A percentile compares a stretch with the other conserved stretches of the same genome.
phyloP scores from a whole-genome alignment of 2,113 vertebrate genomes.

The Bucco capensis region DNA sequence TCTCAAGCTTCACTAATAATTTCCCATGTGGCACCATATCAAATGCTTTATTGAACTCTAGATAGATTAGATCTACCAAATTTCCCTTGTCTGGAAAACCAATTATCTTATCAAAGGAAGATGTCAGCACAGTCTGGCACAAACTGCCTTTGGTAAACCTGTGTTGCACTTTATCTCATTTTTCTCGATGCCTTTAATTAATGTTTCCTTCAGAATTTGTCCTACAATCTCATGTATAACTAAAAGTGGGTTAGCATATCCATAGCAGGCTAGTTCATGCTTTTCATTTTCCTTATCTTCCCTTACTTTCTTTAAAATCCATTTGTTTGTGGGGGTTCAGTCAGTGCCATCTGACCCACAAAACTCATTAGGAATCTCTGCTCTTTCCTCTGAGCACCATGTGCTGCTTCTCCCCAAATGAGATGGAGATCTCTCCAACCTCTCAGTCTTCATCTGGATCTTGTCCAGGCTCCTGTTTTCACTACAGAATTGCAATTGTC shows the following conservation, averaged over 20 bases:
- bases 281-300: not conserved
- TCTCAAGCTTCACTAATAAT: conserved; percentile 42
- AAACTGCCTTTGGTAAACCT: conserved; percentile 61
- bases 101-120: conserved; percentile 68
- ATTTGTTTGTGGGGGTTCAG: not conserved
- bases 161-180: conserved; percentile 51
- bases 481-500: too few species aligned
- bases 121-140: conserved; percentile 54
- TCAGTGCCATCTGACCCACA: not conserved
- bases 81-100: conserved; percentile 64
- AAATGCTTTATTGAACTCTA: conserved; percentile 62
- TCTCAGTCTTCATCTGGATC: not conserved
- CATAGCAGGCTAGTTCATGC: not conserved
- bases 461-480: not conserved
- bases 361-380: not conserved
- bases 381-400: not conserved
- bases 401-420: not conserved
- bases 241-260: not conserved
- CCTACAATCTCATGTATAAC: not conserved
- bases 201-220: conserved; percentile 46
- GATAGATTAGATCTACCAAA: conserved; percentile 65
- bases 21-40: conserved; percentile 56
- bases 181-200: conserved; percentile 51
- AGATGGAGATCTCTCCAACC: not conserved
- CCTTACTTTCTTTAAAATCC: not conserved